Base-by-base conservation (phyloP, 2,888 invertebrate species). In the Dicycla oo region DNA sequence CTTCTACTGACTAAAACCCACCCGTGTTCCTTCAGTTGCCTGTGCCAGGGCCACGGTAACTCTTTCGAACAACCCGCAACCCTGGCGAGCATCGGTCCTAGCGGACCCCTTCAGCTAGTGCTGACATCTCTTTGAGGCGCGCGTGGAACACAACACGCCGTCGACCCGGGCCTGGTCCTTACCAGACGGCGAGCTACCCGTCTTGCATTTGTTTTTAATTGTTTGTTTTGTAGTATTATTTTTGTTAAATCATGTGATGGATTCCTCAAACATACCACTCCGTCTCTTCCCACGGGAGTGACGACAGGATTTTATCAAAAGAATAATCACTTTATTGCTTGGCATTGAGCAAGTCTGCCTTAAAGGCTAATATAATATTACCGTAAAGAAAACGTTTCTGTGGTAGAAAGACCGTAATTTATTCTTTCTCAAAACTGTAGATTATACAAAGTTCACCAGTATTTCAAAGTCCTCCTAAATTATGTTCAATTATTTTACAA, bases 181-280 rank as follows among this genome's bases (percentile, higher is more conserved):
- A n/a, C n/a, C n/a, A n/a, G n/a, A n/a, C n/a, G n/a, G n/a, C n/a
- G n/a, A n/a, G n/a, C n/a, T n/a, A n/a, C n/a, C n/a, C n/a, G n/a
- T n/a, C n/a, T 72, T 76, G 47, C 47, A 40, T 62, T 80, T 66
- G 43, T 75, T 49, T 68, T 67, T 80, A 76, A 76, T 72, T 73
- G 49, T 73, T 49, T 69, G 62, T 67, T 69, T 61, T 64, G 13
- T 11, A 15, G 11, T 57, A 57, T 34, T 45, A 47, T 43, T 62
- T 60, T 69, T 60, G 3, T 30, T 34, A 23, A 45, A 43, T 57
- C 63, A n/a, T 63, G 53, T 60, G 40, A 49, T 40, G 56, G 18
- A 40, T 54, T 63, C 20, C 13, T n/a, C 3, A 15, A 26, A 34
- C 11, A 43, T 49, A 26, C 11, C 26, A 15, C 11, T 54, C 1